Conservation (phyloP, 2,888 invertebrate species). For the Polyommatus icarus region DNA sequence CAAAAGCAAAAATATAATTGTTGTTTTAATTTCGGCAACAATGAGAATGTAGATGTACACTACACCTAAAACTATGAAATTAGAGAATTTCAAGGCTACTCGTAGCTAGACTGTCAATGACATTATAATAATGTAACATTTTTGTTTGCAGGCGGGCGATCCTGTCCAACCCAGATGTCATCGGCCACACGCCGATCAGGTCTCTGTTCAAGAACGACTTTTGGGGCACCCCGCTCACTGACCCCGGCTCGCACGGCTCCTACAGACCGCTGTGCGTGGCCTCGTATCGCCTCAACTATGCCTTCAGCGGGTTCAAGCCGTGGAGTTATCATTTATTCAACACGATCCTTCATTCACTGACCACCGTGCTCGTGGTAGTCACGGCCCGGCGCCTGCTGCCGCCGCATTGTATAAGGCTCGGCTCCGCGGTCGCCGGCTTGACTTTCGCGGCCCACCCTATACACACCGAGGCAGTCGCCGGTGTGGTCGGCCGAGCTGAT, state of each 20-base stretch:
- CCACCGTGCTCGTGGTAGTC: constrained; percentile 90
- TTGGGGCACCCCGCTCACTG: constrained; percentile 97
- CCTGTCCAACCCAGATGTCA: constrained; percentile 95
- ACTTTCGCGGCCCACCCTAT: constrained; percentile 97
- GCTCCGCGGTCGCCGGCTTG: constrained; percentile 88
- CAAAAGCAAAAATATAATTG: too few species aligned
- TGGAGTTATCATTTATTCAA: constrained; percentile 93
- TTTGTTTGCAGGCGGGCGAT: constrained; percentile 92
- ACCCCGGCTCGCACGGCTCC: constrained; percentile 97
- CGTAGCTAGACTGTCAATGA: background rate
- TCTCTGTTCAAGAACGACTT: constrained; percentile 95
- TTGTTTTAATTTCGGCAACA: too few species aligned
- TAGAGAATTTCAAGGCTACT: background rate
- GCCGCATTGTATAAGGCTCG: constrained; percentile 81
- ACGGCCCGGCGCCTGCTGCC: constrained; percentile 87
- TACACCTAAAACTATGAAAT: too few species aligned
- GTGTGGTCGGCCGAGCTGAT: constrained; percentile 97
- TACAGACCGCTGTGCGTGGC: constrained; percentile 96
- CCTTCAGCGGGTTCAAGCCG: constrained; percentile 88
- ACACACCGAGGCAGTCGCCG: constrained; percentile 98
- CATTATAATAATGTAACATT: constrained; percentile 51
- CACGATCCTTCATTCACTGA: constrained; percentile 91
- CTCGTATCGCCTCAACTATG: constrained; percentile 91
- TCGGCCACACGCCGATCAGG: constrained; percentile 90
- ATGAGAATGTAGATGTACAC: too few species aligned